Percentiles rank a stretch among this genome's conserved stretches.
Evolutionary conservation across 2,888 invertebrate genomes (phyloP).

Genomic region (Platycnemis pennipes): DNA sequence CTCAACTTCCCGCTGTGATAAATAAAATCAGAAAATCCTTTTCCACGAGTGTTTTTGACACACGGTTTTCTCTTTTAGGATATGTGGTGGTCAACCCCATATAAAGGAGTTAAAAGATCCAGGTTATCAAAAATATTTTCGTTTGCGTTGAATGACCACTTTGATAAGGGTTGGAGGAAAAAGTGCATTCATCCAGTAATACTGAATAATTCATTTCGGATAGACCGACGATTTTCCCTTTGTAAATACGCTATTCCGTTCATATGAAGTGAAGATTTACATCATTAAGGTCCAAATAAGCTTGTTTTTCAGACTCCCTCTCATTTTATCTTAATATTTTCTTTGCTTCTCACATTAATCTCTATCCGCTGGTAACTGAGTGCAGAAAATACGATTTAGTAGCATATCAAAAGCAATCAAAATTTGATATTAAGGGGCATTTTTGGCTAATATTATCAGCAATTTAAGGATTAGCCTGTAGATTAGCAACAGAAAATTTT

Average conservation of each 20-base stretch:
- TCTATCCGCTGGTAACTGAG: too few species aligned
- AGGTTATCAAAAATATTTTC: slow-evolving; percentile 12
- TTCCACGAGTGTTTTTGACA: slow-evolving; percentile 44
- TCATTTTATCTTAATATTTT: not conserved
- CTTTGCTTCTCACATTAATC: too few species aligned
- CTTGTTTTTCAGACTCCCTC: not conserved
- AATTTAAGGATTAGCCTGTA: too few species aligned
- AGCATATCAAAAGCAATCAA: too few species aligned
- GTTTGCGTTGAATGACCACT: slow-evolving; percentile 23
- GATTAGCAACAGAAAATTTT: too few species aligned
- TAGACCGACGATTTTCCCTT: not conserved
- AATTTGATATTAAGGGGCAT: too few species aligned
- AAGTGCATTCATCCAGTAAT: not conserved
- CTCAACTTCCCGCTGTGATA: slow-evolving; percentile 44
- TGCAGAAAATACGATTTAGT: too few species aligned
- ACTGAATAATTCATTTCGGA: not conserved
- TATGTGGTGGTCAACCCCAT: slow-evolving; percentile 42
- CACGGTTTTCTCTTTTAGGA: slow-evolving; percentile 15
- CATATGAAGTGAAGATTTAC: not conserved
- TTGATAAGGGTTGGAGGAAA: not conserved
- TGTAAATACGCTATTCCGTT: not conserved
- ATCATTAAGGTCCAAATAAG: not conserved
- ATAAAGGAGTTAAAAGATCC: slow-evolving; percentile 31
- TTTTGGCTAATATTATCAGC: too few species aligned
- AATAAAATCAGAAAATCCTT: slow-evolving; percentile 39